phyloP scores from a whole-genome alignment of 2,113 vertebrate species.

The Crotalus helleri region DNA sequence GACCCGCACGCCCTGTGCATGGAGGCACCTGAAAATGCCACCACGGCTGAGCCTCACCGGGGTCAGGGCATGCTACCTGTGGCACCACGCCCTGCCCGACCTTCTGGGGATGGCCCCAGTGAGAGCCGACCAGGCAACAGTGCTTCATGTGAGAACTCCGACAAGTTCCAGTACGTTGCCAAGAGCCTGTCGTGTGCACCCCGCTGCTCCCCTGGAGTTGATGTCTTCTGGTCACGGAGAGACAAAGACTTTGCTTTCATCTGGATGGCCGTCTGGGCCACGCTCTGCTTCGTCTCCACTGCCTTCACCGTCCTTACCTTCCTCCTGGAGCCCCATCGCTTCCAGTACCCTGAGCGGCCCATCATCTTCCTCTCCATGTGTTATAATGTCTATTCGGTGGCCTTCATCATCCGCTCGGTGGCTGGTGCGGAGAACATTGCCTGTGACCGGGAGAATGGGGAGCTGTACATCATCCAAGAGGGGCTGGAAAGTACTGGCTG shows the following conservation, averaged over 20 bases:
- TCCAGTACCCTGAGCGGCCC: constrained; percentile 96
- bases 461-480: constrained; percentile 93
- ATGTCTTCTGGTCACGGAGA: constrained; percentile 91
- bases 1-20: constrained; percentile 97
- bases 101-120: not conserved
- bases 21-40: constrained; percentile 94
- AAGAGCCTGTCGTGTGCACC: constrained; percentile 90
- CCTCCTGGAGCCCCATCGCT: constrained; percentile 92
- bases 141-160: constrained; percentile 70
- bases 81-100: constrained; percentile 24
- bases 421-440: constrained; percentile 92
- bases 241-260: constrained; percentile 97
- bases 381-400: constrained; percentile 95
- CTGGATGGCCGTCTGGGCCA: constrained; percentile 97
- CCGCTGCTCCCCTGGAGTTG: constrained; percentile 85
- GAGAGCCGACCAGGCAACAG: not conserved
- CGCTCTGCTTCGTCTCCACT: constrained; percentile 92
- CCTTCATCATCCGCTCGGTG: constrained; percentile 92
- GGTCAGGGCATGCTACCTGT: constrained; percentile 59
- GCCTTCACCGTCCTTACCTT: constrained; percentile 97
- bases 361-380: constrained; percentile 99
- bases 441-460: constrained; percentile 88
- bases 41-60: constrained; percentile 76
- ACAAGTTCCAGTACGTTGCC: constrained; percentile 94
- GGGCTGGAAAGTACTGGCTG: constrained; percentile 94